Evolutionary conservation across 2,113 vertebrate species (phyloP), one percentile per base, ranked within the genome.

Genomic region (Pseudopipra pipra): DNA sequence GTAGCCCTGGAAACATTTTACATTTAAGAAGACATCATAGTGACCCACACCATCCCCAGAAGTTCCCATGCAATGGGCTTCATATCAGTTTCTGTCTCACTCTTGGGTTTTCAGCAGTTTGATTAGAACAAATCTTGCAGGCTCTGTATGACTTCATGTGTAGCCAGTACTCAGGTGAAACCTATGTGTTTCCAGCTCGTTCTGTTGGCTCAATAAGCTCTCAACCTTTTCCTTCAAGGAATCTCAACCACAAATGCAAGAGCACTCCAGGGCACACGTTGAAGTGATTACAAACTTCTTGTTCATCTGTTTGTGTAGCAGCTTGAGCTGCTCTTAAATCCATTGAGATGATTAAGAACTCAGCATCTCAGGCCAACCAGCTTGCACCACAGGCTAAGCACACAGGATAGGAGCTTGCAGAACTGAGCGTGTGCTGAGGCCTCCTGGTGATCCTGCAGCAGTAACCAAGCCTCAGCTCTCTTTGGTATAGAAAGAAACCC

Each of bases 371-470:
- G 54, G 77, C n/a, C 28, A 68, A 33, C 2, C 14, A 68, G 21
- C 4, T 47, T 41, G 23, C 8, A 39, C 51, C 54, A 25, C 5
- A 27, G 44, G 35, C 14, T 67, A 21, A 19, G 33, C 25, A 39
- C 0, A 0, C 24, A 41, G 17, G 28, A 66, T 39, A 0, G 0
- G 25, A 43, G 46, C 44, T 25, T 14, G 20, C 2, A 25, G 46
- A 66, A 76, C 1, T 16, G 7, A 24, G 24, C 41, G 41, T 3
- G 0, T 28, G 54, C 41, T 2, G 15, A 90, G 54, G 22, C 28
- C 8, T 70, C 17, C 9, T 1, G 5, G 12, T 35, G 21, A 55
- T 68, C 35, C 61, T 72, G 70, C 28, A 63, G 14, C 15, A 51
- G 16, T 37, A 87, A 65, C 30, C 12, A 74, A 70, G 19, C 15